phyloP scores from a whole-genome alignment of 2,113 vertebrate genomes.

The Orycteropus afer region DNA sequence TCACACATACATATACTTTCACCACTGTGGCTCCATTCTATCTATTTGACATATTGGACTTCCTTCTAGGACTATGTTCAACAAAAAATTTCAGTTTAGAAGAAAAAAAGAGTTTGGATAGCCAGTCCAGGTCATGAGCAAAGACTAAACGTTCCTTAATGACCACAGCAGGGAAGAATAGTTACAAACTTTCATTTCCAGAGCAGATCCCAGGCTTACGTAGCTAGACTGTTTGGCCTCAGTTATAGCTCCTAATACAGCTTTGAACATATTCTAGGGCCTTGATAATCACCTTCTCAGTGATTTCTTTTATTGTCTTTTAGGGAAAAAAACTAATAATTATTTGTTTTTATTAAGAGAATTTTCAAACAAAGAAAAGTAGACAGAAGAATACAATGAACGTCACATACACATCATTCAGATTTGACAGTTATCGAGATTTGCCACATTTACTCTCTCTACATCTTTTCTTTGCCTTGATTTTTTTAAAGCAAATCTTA shows the following conservation, averaged over 20 bases:
- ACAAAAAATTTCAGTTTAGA: slow-evolving; percentile 19
- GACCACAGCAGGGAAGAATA: neutral
- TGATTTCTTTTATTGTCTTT: slow-evolving; percentile 7
- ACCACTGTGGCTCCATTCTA: neutral
- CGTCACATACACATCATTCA: neutral
- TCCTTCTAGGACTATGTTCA: neutral
- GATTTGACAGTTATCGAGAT: neutral
- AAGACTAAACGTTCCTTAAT: neutral
- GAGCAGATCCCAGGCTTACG: neutral
- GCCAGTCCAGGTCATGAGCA: neutral
- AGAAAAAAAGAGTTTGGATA: neutral
- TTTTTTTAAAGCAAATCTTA: neutral
- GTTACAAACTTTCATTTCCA: neutral
- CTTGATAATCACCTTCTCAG: neutral
- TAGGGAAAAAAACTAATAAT: neutral
- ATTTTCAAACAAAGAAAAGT: neutral
- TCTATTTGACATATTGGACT: neutral
- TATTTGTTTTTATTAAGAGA: neutral
- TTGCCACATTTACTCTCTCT: neutral
- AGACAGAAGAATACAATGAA: neutral
- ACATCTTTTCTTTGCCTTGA: neutral
- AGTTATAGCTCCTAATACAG: neutral
- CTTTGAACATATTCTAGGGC: neutral
- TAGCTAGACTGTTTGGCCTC: neutral
- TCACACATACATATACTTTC: neutral